Percentiles rank a stretch among this genome's conserved stretches.
Evolutionary conservation across 1,140 invertebrate species (phyloP).

Genomic region (Orius insidiosus): DNA sequence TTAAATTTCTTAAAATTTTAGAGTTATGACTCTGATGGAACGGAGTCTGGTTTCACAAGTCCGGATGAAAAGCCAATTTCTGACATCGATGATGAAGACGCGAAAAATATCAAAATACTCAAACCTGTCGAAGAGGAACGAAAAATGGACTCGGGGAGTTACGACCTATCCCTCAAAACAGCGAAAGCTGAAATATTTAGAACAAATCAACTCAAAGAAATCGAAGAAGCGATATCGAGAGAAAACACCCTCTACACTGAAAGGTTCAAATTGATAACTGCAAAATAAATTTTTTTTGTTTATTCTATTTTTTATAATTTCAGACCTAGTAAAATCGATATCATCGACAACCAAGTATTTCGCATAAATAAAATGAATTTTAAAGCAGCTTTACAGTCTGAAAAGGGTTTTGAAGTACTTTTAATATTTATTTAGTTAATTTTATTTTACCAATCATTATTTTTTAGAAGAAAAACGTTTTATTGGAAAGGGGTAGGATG

Average conservation of each 20-base stretch:
- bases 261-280: constrained; percentile 9
- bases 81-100: constrained; percentile 19
- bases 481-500: constrained; percentile 36
- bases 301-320: no score
- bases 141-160: constrained; percentile 48
- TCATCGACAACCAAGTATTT: no score
- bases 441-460: constrained; percentile 22
- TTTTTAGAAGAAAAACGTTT: background rate
- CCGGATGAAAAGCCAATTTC: constrained; percentile 20
- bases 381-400: no score
- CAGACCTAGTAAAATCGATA: no score
- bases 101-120: constrained; percentile 19
- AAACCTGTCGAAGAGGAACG: constrained; percentile 35
- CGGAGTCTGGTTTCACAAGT: constrained; percentile 24
- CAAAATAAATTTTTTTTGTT: no score
- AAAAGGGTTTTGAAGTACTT: no score
- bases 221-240: constrained; percentile 21
- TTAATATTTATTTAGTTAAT: constrained; percentile 12
- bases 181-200: constrained; percentile 24
- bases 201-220: constrained; percentile 23
- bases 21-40: no score
- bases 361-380: no score
- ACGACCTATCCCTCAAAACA: constrained; percentile 34
- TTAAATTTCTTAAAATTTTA: no score
- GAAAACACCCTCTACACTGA: constrained; percentile 23